phyloP scores from a whole-genome alignment of 2,888 invertebrate genomes.

The Thymelicus sylvestris region DNA sequence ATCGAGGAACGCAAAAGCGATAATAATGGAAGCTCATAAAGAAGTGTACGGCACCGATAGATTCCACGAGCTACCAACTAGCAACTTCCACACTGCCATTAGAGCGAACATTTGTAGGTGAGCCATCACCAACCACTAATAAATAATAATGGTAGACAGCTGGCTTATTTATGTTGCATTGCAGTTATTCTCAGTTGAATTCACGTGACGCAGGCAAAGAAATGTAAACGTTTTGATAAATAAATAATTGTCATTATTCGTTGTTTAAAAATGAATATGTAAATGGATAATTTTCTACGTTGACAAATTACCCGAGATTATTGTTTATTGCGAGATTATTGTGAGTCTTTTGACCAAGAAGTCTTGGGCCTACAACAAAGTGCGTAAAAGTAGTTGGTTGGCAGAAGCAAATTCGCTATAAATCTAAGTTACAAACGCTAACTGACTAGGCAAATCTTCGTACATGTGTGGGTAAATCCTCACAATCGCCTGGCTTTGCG shows the following conservation, averaged over 20 bases:
- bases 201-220: too few species aligned
- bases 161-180: not conserved
- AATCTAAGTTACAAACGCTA: slow-evolving; percentile 3
- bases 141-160: not conserved
- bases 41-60: slow-evolving; percentile 74
- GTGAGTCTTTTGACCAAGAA: too few species aligned
- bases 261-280: too few species aligned
- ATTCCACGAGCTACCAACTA: slow-evolving; percentile 80
- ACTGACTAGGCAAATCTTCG: slow-evolving; percentile 52
- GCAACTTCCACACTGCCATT: slow-evolving; percentile 78
- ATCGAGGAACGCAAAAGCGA: slow-evolving; percentile 76
- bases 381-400: not conserved
- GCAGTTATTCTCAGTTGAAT: too few species aligned
- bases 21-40: slow-evolving; percentile 82
- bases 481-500: slow-evolving; percentile 73
- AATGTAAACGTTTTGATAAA: too few species aligned
- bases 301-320: too few species aligned
- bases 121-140: slow-evolving; percentile 55
- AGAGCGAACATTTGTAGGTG: slow-evolving; percentile 55
- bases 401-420: not conserved
- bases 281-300: too few species aligned
- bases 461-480: slow-evolving; percentile 75
- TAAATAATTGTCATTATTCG: too few species aligned
- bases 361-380: too few species aligned
- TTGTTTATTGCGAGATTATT: too few species aligned